Conservation (phyloP, 1,140 invertebrate genomes). For the Hetaerina americana region DNA sequence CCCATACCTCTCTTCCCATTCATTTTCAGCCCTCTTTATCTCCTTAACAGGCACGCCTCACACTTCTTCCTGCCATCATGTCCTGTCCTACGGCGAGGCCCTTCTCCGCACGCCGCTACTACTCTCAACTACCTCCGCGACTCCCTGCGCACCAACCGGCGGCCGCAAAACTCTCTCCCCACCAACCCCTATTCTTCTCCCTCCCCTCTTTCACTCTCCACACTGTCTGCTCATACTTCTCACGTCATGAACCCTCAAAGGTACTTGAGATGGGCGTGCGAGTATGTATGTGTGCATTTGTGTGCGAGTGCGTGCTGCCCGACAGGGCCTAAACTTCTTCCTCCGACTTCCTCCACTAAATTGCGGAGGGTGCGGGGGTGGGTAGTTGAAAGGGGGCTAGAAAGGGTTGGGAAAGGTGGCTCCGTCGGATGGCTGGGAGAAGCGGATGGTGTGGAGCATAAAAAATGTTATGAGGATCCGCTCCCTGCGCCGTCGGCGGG, state of each 20-base stretch:
- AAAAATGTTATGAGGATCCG: not conserved
- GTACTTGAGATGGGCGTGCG: no score
- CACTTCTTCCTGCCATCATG: no score
- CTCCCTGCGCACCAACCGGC: not conserved
- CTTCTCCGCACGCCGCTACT: no score
- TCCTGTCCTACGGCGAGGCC: no score
- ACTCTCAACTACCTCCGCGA: no score
- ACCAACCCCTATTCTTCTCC: not conserved
- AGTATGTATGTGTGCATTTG: no score
- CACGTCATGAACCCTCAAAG: not conserved
- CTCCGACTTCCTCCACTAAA: not conserved
- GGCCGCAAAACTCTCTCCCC: not conserved
- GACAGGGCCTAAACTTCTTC: not conserved
- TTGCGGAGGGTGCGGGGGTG: not conserved
- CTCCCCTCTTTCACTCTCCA: not conserved
- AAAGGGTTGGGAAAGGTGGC: not conserved
- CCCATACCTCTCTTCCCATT: no score
- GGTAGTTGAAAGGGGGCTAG: not conserved
- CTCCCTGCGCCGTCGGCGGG: no score
- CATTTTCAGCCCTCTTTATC: no score
- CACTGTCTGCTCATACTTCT: not conserved
- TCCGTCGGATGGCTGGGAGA: not conserved
- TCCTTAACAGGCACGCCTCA: no score
- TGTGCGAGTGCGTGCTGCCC: not conserved
- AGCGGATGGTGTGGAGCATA: not conserved